Evolutionary conservation across 2,888 invertebrate genomes (phyloP).

Genomic region (Archips xylosteana): DNA sequence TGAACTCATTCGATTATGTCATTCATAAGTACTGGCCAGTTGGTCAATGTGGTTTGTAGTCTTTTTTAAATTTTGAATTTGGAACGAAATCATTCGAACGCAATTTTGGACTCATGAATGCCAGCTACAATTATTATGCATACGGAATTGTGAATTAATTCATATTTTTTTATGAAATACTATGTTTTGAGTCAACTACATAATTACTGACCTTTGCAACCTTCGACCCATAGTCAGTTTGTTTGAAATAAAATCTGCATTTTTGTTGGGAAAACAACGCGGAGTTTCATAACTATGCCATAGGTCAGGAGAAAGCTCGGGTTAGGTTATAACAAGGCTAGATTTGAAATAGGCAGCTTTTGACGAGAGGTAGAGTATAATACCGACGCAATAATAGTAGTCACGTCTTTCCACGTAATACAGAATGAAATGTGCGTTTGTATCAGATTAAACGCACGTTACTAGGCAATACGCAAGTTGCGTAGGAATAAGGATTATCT

Average conservation of each 20-base stretch:
- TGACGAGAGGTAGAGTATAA: slow-evolving; percentile 22
- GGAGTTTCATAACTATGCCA: slow-evolving; percentile 70
- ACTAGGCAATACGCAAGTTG: slow-evolving; percentile 28
- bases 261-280: slow-evolving; percentile 67
- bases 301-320: slow-evolving; percentile 84
- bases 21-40: slow-evolving; percentile 32
- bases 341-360: slow-evolving; percentile 41
- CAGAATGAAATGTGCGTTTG: slow-evolving; percentile 39
- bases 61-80: slow-evolving; percentile 42
- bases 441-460: slow-evolving; percentile 29
- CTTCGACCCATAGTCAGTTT: slow-evolving; percentile 63
- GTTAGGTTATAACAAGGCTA: slow-evolving; percentile 43
- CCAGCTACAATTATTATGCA: neutral
- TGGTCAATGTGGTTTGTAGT: slow-evolving; percentile 53
- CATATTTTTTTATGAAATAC: neutral
- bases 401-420: slow-evolving; percentile 40
- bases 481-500: slow-evolving; percentile 18
- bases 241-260: slow-evolving; percentile 58
- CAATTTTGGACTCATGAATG: slow-evolving; percentile 6
- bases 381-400: slow-evolving; percentile 33
- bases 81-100: slow-evolving; percentile 30
- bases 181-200: slow-evolving; percentile 4
- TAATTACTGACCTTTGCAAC: slow-evolving; percentile 55
- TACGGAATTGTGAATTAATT: slow-evolving; percentile 13
- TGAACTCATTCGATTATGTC: slow-evolving; percentile 45